Evolutionary conservation across 2,888 invertebrate genomes (phyloP).

Genomic region (Tinea pellionella): DNA sequence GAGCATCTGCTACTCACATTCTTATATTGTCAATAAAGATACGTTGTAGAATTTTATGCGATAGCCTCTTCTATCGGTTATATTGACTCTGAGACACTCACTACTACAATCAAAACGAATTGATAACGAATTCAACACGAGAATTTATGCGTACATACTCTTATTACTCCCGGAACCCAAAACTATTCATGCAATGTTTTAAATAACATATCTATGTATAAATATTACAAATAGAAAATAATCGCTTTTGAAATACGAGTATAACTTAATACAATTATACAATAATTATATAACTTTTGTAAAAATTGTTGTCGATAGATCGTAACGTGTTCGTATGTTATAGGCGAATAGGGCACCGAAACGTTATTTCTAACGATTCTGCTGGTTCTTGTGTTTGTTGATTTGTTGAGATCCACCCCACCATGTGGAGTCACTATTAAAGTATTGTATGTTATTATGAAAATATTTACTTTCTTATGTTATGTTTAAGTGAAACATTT

Average conservation of each 20-base stretch:
- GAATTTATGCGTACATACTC: too few relatives aligned
- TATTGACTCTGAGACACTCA: slow-evolving; percentile 12
- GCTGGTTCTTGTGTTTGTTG: slow-evolving; percentile 1
- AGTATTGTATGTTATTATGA: not conserved
- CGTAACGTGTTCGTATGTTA: not conserved
- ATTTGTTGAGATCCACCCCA: not conserved
- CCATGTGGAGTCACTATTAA: not conserved
- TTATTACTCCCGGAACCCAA: too few relatives aligned
- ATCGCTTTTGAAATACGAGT: too few relatives aligned
- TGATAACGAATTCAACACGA: too few relatives aligned
- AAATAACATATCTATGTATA: too few relatives aligned
- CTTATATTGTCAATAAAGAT: slow-evolving; percentile 12
- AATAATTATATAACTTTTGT: too few relatives aligned
- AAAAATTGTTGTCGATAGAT: too few relatives aligned
- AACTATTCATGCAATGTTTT: too few relatives aligned
- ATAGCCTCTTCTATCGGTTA: not conserved
- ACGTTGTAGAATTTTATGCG: slow-evolving; percentile 13
- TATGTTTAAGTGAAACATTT: too few relatives aligned
- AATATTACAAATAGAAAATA: too few relatives aligned
- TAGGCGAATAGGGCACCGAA: not conserved
- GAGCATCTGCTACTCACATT: slow-evolving; percentile 6
- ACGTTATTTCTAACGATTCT: slow-evolving; percentile 3
- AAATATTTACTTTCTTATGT: not conserved
- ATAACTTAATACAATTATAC: too few relatives aligned
- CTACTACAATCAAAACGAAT: not conserved